Evolutionary conservation across 2,113 vertebrate species (phyloP), one percentile per base, ranked within the genome.

Genomic region (Nansenia antarctica): DNA sequence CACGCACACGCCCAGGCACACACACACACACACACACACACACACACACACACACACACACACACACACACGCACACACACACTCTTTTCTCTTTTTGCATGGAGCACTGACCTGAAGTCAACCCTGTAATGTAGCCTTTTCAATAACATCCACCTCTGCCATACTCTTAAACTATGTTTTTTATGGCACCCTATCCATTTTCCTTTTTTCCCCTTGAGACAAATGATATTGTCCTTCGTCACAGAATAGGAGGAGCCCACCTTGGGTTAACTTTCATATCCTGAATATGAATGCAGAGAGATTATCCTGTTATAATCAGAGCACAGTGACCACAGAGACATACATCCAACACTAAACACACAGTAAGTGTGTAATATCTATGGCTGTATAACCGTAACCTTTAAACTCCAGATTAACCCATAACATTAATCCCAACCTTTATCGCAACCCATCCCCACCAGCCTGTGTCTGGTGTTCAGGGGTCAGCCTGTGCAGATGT

Each of bases 101-200:
- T 27, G 7, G 74, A 81, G 72, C 49, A 5, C 70, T 79, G 86
- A 87, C 82, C 86, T 74, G 12, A 61, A 83, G 78, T 89, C 86
- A 82, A 65, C 77, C 83, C 79, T 81, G 84, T 88, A 90, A 90
- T 72, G 65, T 76, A 90, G 83, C 77, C 79, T 76, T 85, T 88
- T 84, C 78, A 85, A 89, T 85, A 91, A 88, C 86, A 89, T 86
- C 84, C 84, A 86, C 77, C 77, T 85, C 80, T 62, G 82, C 72
- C 29, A 22, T 69, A 65, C 59, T 60, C 82, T 82, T 82, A 67
- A 73, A 85, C 72, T 71, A 74, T 81, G 73, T 84, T 84, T 70
- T 73, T 85, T 84, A 84, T 61, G 84, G 75, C 81, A 77, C 80
- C 77, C 70, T 82, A 80, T 70, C 62, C 26, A 58, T 65, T 83